Evolutionary conservation across 2,888 invertebrate species (phyloP), one percentile per base, ranked within the genome.

Genomic region (Drosophila rubida): DNA sequence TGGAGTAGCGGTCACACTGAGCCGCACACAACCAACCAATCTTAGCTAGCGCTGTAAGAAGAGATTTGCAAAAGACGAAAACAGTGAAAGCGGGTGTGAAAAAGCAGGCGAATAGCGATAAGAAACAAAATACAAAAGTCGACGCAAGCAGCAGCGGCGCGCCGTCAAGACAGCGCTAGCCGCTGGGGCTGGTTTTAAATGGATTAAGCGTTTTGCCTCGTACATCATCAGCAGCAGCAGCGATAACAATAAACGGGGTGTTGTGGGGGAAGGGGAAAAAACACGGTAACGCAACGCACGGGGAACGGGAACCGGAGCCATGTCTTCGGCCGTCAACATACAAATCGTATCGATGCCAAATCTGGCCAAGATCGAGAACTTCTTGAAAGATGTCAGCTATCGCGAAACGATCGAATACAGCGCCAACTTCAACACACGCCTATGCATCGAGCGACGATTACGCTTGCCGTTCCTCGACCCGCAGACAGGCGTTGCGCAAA

Each of bases 401-500:
- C 95, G 96, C 91, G 98, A 98, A 93, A 96, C 96, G 78, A 95
- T 98, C 89, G 98, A 98, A 92, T 97, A 96, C 32, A 97, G 98
- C n/a, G 96, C 97, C 49, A 97, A 95, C 90, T 98, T 97, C 91
- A 99, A 99, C 92, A 96, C 97, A 64, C 93, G 98, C 93, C 92
- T 99, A 93, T 96, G 97, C 92, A 95, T 97, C 75, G 98, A 99
- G 92, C 94, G 98, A 77, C 95, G 97, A 86, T 94, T 97, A 92
- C 94, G 98, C 75, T 94, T 98, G 93, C 99, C 99, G 23, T 99
- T 98, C 91, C 94, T 99, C 83, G 99, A 99, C 93, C 97, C 97
- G n/a, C 98, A 98, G 91, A 98, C 98, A 69, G 98, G 97, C 74
- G 97, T 99, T 51, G 98, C 98, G 27, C 99, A 99, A 92, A 98